Base-by-base conservation (phyloP, 2,888 invertebrate species). In the Ornithoptera alexandrae region DNA sequence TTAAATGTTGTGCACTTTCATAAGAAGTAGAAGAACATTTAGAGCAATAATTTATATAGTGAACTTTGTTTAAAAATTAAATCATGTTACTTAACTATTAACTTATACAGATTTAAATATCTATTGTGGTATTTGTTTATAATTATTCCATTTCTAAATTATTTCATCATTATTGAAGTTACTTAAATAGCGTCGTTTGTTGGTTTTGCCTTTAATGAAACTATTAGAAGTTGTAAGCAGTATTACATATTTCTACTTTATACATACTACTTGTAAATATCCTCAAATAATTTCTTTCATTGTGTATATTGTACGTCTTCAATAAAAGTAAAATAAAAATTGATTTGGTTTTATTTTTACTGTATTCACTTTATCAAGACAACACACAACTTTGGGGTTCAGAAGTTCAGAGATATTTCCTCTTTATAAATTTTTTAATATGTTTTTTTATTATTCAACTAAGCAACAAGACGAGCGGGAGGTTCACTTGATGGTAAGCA, bases 1-100 rank as follows among this genome's bases (percentile, higher is more conserved):
- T 92, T 92, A 91, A 92, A 92, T 92, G 92, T 92, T 90, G 90
- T 92, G 92, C 92, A 92, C 92, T 83, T 89, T 89, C 83, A 82
- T 87, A 86, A 85, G 79, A 74, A 73, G 84, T 89, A 89, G 88
- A 80, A 78, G 83, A 84, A 60, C 84, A 76, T 86, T 85, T 89
- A 88, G 85, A 86, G 85, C 86, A 89, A 91, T 91, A 88, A 87
- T 89, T 90, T 89, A 89, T 80, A 82, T 84, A 84, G 81, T 78
- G 68, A 62, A 69, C 65, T 63, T 73, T 63, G 65, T 70, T 72
- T 68, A 65, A 58, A 17, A 15, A 59, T 63, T 60, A 6, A 20
- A 60, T 67, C 8, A 17, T 67, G 57, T 67, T 50, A 42, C 53
- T 10, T 63, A 22, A 53, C 39, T 56, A 24, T 60, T 17, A 59